Evolutionary conservation across 2,797 vertebrate species (phyloP).

Genomic region (Epinephelus coioides): DNA sequence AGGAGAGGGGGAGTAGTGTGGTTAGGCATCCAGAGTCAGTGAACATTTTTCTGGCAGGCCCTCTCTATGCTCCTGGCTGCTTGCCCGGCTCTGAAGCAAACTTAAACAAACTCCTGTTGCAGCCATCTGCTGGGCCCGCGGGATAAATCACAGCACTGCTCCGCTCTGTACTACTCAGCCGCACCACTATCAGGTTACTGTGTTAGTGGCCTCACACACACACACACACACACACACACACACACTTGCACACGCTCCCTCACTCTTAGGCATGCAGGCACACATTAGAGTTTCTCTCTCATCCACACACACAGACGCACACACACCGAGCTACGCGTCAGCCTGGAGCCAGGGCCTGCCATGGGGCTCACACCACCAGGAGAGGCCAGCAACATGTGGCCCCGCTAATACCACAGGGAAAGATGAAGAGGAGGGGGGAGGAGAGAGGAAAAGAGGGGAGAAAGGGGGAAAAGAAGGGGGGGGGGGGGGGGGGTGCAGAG

Average conservation of each 20-base stretch:
- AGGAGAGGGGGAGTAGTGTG: constrained; percentile 74
- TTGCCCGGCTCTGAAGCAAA: constrained; percentile 96
- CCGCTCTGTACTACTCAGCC: constrained; percentile 80
- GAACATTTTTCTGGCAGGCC: constrained; percentile 94
- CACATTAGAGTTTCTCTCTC: constrained; percentile 74
- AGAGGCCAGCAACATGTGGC: constrained; percentile 94
- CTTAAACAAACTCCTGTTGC: constrained; percentile 99
- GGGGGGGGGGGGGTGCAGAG: not conserved
- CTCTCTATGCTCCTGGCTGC: constrained; percentile 90
- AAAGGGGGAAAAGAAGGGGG: not conserved
- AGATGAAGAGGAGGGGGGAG: constrained; percentile 72
- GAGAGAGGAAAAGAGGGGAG: constrained; percentile 6
- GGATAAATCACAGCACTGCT: constrained; percentile 99
- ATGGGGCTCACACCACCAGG: constrained; percentile 87
- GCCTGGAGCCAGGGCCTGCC: constrained; percentile 95
- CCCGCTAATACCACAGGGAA: constrained; percentile 91
- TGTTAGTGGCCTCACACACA: constrained; percentile 76
- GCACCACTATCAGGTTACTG: constrained; percentile 84
- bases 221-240: constrained; percentile 39
- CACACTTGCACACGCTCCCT: constrained; percentile 37
- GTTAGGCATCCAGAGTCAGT: constrained; percentile 92
- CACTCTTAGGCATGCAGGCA: constrained; percentile 69
- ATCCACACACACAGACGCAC: constrained; percentile 53
- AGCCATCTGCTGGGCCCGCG: constrained; percentile 99
- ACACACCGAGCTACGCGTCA: constrained; percentile 86